Percentiles rank a stretch among this genome's conserved stretches.
phyloP scores from a whole-genome alignment of 2,888 invertebrate species.

The Epistrophe grossulariae region DNA sequence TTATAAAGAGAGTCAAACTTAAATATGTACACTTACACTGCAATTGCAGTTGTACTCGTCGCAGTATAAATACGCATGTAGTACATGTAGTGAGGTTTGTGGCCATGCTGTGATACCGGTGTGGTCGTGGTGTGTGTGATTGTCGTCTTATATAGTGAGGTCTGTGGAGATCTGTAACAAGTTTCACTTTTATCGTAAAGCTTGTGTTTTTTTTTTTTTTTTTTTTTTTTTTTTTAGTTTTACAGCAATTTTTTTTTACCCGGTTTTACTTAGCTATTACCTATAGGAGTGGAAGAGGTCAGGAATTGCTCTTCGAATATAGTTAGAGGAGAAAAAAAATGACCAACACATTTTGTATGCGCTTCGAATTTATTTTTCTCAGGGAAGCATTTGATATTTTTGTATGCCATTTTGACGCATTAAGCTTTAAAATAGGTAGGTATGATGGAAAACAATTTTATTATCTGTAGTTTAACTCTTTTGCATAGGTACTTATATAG shows the following conservation, averaged over 20 bases:
- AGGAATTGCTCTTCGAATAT: constrained; percentile 18
- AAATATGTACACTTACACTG: constrained; percentile 49
- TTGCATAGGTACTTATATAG: neutral
- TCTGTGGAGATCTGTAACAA: constrained; percentile 62
- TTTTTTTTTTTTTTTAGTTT: constrained; percentile 7
- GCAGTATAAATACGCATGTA: constrained; percentile 53
- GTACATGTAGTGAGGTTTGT: constrained; percentile 50
- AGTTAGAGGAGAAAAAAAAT: neutral
- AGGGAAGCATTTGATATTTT: neutral
- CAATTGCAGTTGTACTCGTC: constrained; percentile 9
- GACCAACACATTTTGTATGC: neutral
- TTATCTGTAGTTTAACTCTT: neutral
- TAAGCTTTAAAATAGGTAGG: neutral
- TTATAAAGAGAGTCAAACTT: constrained; percentile 28
- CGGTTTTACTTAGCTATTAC: constrained; percentile 50
- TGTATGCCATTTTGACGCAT: neutral
- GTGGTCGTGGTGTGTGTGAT: neutral
- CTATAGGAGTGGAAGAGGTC: constrained; percentile 61
- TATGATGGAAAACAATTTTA: neutral
- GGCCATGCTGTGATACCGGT: constrained; percentile 1
- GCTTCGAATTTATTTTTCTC: neutral
- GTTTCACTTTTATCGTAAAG: constrained; percentile 71
- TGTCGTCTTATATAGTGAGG: constrained; percentile 7
- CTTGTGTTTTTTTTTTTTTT: constrained; percentile 28
- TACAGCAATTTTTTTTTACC: constrained; percentile 31